phyloP scores from a whole-genome alignment of 2,113 vertebrate species.

The Albula glossodonta region DNA sequence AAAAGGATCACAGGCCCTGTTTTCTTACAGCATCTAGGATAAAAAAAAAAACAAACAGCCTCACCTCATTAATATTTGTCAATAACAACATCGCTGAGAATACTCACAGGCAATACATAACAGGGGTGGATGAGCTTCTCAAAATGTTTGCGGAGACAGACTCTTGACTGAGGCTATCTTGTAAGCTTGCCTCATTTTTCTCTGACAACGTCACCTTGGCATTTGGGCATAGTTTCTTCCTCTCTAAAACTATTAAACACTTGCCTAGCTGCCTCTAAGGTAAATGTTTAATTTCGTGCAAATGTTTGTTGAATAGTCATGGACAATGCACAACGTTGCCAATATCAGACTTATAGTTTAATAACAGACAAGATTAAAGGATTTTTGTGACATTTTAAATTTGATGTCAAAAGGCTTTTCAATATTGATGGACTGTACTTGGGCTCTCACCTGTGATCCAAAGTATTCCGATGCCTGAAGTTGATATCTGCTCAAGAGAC shows the following conservation, averaged over 20 bases:
- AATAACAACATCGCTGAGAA: background rate
- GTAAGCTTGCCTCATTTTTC: background rate
- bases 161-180: background rate
- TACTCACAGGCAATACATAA: background rate
- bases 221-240: background rate
- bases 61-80: background rate
- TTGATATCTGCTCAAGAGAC: background rate
- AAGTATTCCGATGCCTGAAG: background rate
- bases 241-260: no score
- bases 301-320: no score
- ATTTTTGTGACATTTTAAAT: background rate
- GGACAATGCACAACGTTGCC: no score
- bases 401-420: background rate
- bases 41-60: no score
- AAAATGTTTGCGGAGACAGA: background rate
- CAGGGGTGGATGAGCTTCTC: background rate
- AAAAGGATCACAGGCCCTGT: no score
- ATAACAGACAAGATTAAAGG: background rate
- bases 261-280: no score
- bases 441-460: background rate
- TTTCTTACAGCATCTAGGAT: no score
- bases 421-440: background rate
- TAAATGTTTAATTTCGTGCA: no score
- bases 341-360: no score
- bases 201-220: background rate